Evolutionary conservation across 2,888 invertebrate genomes (phyloP).

Genomic region (Xanthorhoe designata): DNA sequence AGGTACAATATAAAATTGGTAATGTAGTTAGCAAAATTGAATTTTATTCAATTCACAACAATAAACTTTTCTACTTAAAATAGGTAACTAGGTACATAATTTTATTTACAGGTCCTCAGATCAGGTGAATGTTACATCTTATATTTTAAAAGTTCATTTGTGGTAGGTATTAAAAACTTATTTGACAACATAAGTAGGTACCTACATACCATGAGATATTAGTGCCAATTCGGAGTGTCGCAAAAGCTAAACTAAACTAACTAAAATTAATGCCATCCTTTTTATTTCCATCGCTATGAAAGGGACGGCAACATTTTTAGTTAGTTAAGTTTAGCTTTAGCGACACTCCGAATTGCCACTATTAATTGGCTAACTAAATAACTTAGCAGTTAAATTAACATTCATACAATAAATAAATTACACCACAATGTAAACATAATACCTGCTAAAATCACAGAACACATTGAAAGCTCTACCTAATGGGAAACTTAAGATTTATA

Average conservation of each 20-base stretch:
- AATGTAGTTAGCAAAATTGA: slow-evolving; percentile 24
- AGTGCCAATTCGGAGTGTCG: too few species aligned
- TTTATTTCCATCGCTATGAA: too few species aligned
- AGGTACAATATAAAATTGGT: background rate
- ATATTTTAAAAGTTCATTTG: background rate
- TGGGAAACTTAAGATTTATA: slow-evolving; percentile 44
- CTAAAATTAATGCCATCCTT: too few species aligned
- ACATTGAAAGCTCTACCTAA: slow-evolving; percentile 41
- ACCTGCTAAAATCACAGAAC: slow-evolving; percentile 66
- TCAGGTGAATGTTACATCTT: background rate
- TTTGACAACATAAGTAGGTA: slow-evolving; percentile 4
- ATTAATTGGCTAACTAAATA: slow-evolving; percentile 27
- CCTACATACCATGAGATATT: slow-evolving; percentile 10
- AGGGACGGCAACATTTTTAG: too few species aligned
- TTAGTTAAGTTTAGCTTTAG: too few species aligned
- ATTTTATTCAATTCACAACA: slow-evolving; percentile 39
- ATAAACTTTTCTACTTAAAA: slow-evolving; percentile 6
- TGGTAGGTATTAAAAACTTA: slow-evolving; percentile 4
- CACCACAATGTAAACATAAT: slow-evolving; percentile 47
- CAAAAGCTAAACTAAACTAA: slow-evolving; percentile 22
- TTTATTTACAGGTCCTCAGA: slow-evolving; percentile 5
- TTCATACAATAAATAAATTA: slow-evolving; percentile 44
- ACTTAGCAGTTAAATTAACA: slow-evolving; percentile 36
- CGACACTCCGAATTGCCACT: too few species aligned
- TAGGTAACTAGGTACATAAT: slow-evolving; percentile 1